Evolutionary conservation across 2,797 vertebrate species (phyloP).

Genomic region (Periophthalmus magnuspinnatus): DNA sequence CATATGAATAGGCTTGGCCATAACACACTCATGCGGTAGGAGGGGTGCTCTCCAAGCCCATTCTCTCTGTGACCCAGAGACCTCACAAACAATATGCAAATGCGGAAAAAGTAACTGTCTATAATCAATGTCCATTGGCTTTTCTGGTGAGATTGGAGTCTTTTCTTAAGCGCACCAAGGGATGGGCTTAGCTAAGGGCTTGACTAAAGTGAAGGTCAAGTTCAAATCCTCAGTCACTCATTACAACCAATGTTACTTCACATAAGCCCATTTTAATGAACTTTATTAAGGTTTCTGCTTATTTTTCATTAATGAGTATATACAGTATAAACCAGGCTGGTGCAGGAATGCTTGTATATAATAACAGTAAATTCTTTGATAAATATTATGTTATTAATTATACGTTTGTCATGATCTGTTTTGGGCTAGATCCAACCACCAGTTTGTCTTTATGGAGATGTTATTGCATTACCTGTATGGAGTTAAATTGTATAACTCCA

Average conservation of each 20-base stretch:
- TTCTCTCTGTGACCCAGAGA: constrained; percentile 20
- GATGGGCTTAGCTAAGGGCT: constrained; percentile 13
- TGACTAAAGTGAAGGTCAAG: constrained; percentile 51
- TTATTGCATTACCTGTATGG: too few relatives aligned
- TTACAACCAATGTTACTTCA: constrained; percentile 31
- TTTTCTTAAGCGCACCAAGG: constrained; percentile 36
- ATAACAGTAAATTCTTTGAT: too few relatives aligned
- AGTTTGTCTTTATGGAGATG: too few relatives aligned
- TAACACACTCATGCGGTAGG: constrained; percentile 49
- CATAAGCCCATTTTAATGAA: constrained; percentile 64
- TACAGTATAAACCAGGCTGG: not conserved
- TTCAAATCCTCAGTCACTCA: constrained; percentile 41
- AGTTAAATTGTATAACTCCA: too few relatives aligned
- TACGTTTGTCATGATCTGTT: too few relatives aligned
- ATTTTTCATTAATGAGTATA: constrained; percentile 49
- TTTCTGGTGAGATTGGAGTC: constrained; percentile 8
- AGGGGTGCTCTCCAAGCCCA: constrained; percentile 31
- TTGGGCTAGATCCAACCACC: too few relatives aligned
- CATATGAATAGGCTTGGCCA: constrained; percentile 64
- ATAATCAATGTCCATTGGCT: not conserved
- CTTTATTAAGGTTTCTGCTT: constrained; percentile 42
- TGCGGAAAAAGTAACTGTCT: constrained; percentile 21
- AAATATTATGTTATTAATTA: too few relatives aligned
- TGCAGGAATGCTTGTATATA: constrained; percentile 24
- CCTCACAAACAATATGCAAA: constrained; percentile 32